These are phyloP conservation scores for Actinia equina DNA, from an alignment of 64 coral and sea anemone genomes.

Conservation along the genomic window DNA sequence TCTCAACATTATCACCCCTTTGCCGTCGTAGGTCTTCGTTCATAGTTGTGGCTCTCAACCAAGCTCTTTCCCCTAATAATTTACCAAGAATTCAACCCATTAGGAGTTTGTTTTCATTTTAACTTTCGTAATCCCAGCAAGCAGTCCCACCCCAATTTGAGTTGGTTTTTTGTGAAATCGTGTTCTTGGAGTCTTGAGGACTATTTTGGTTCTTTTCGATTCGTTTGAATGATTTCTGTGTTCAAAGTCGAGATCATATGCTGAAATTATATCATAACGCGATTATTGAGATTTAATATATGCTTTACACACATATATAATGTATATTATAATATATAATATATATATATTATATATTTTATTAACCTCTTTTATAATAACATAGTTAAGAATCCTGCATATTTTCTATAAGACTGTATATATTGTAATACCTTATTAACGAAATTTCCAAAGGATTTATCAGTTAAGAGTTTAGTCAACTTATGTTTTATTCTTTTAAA, in stretches of 20 bases:
- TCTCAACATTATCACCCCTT: too few relatives aligned
- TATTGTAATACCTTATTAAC: too few relatives aligned
- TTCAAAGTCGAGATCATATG: background rate
- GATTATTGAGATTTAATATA: background rate
- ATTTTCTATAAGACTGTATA: too few relatives aligned
- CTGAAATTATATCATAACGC: background rate
- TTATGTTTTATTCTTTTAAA: too few relatives aligned
- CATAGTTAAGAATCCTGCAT: too few relatives aligned
- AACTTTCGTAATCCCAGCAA: background rate
- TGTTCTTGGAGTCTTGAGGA: background rate
- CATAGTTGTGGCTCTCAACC: background rate
- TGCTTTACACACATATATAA: too few relatives aligned
- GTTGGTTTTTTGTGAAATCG: background rate
- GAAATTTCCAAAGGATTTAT: too few relatives aligned
- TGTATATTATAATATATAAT: too few relatives aligned
- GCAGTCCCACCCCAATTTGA: background rate
- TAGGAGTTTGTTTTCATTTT: background rate
- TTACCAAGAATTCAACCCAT: background rate
- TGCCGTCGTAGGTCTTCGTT: too few relatives aligned
- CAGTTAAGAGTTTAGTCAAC: too few relatives aligned
- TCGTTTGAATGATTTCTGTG: background rate
- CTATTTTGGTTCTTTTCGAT: slow-evolving; percentile 1
- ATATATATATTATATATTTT: too few relatives aligned
- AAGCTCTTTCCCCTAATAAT: background rate
- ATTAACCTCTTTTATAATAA: too few relatives aligned